Evolutionary conservation across 1,140 invertebrate genomes (phyloP), one percentile per base, ranked within the genome.

Genomic region (Hydropsyche tenuis): DNA sequence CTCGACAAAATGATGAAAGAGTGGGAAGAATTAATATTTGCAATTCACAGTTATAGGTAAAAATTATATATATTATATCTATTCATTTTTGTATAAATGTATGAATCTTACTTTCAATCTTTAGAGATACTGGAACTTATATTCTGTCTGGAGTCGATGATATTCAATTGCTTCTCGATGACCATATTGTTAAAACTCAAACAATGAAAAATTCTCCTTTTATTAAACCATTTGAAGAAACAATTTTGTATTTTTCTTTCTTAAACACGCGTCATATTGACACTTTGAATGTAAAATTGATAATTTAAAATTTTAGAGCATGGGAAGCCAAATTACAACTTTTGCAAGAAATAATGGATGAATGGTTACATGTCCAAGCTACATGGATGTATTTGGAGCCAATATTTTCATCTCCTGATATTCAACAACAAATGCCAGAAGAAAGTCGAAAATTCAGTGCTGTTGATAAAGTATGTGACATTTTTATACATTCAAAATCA

Each of bases 381-480:
- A 97, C 95, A 1, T 99, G 97, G 96, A 93, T 98, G 86, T 98
- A 99, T 82, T 85, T 99, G 76, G 97, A 99, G 81, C 97, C 97
- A 0, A 98, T 99, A 78, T 99, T 99, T 83, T 94, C 94, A 2
- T 98, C 96, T 18, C 96, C 96, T 1, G 97, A 99, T 84, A 99
- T 99, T 82, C 97, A 98, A 85, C 90, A 92, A 75, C 93, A 94
- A 90, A 94, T 98, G 91, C 96, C 96, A 0, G 94, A 96, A 82
- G 87, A 88, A 79, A 96, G 95, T 16, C 87, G 96, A 63, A 87
- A 94, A 78, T 95, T 96, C 79, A 94, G 90, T 80, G 94, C 95
- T 22, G 94, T 98, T 30, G 95, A 98, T 85, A 96, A 97, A 86
- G 88, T 89, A 80, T 70, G n/a, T n/a, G n/a, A n/a, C 30, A n/a